Conservation (phyloP, 2,888 invertebrate genomes). For the Zygaena filipendulae region DNA sequence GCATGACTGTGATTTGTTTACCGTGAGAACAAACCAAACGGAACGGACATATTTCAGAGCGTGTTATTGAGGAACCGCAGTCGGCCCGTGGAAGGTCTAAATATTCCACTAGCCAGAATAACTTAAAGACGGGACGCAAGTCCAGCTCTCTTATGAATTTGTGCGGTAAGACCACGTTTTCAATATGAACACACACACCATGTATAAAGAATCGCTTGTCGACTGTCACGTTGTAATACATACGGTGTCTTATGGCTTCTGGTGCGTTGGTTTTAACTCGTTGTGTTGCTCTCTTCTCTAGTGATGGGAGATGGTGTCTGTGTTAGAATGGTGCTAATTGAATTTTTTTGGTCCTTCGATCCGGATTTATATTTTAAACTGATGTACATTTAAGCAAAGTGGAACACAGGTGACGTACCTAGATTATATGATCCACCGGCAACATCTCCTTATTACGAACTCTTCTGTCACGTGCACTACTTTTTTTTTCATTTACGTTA, state of each 20-base stretch:
- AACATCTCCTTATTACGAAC: conserved; percentile 27
- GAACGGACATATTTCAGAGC: conserved; percentile 80
- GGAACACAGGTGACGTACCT: no score
- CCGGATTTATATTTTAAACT: no score
- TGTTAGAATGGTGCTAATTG: no score
- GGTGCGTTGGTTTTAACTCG: conserved; percentile 60
- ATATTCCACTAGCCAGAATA: conserved; percentile 84
- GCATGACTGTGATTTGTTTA: conserved; percentile 10
- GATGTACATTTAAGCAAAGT: no score
- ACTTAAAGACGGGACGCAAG: conserved; percentile 89
- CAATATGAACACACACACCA: conserved; percentile 36
- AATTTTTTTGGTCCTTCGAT: no score
- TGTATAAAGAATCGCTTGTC: conserved; percentile 43
- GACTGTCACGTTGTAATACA: conserved; percentile 44
- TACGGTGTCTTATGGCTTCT: conserved; percentile 42
- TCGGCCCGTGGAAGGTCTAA: conserved; percentile 86
- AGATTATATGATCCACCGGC: no score
- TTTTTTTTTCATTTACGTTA: conserved; percentile 18
- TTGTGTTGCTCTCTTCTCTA: no score
- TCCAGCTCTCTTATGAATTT: conserved; percentile 96
- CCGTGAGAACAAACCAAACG: no score
- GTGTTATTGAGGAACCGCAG: conserved; percentile 81
- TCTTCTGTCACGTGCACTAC: conserved; percentile 48
- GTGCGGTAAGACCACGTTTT: conserved; percentile 94
- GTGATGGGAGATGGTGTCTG: no score